Conservation (phyloP, 1,140 invertebrate genomes). For the Hetaerina americana region DNA sequence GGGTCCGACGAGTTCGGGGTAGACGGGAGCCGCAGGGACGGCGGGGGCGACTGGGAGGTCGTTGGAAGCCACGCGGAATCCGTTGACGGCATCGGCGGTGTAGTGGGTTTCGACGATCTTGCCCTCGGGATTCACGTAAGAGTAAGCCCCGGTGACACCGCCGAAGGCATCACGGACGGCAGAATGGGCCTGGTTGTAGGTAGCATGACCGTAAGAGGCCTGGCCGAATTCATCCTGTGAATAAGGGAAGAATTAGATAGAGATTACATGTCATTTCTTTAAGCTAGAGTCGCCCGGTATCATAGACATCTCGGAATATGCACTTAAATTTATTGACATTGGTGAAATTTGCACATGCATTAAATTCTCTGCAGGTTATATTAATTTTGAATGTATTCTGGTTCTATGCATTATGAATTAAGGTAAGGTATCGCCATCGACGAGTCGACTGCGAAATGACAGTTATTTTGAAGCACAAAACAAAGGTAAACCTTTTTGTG, state of each 20-base stretch:
- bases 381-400: no score
- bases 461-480: no score
- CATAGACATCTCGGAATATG: no score
- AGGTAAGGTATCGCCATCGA: neutral
- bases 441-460: neutral
- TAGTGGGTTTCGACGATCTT: constrained; percentile 38
- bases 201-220: constrained; percentile 38
- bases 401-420: no score
- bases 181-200: constrained; percentile 36
- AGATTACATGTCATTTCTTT: neutral
- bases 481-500: no score
- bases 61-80: constrained; percentile 38
- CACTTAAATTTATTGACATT: no score
- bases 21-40: constrained; percentile 14
- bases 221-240: constrained; percentile 38
- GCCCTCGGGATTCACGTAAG: constrained; percentile 37
- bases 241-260: neutral
- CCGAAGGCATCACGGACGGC: constrained; percentile 36
- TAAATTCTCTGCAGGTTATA: neutral
- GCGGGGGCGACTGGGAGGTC: constrained; percentile 33
- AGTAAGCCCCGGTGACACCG: constrained; percentile 38
- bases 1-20: constrained; percentile 16
- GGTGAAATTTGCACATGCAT: no score
- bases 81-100: constrained; percentile 41
- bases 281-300: no score